phyloP scores from a whole-genome alignment of 2,888 invertebrate species.

The Stenchaetothrips biformis region DNA sequence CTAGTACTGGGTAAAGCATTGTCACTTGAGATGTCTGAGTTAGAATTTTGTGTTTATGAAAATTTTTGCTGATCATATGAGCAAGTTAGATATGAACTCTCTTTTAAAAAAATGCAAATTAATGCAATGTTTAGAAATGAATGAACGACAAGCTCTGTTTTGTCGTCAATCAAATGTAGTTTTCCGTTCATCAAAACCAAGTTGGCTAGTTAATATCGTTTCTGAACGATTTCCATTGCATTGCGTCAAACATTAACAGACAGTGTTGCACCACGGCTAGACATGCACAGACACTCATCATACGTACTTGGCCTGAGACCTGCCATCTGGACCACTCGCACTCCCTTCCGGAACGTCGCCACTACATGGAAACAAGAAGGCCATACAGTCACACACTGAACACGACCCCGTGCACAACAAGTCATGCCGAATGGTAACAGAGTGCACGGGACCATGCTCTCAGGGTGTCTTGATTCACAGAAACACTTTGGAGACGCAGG shows the following conservation, averaged over 20 bases:
- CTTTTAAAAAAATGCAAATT: too few relatives aligned
- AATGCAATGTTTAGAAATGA: too few relatives aligned
- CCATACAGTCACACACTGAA: conserved; percentile 29
- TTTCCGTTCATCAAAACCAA: too few relatives aligned
- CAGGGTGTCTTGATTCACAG: neutral
- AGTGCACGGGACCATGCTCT: conserved; percentile 5
- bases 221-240: too few relatives aligned
- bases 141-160: too few relatives aligned
- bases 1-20: neutral
- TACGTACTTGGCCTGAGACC: conserved; percentile 95
- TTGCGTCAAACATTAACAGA: neutral
- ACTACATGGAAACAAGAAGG: conserved; percentile 55
- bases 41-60: neutral
- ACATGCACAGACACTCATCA: conserved; percentile 37
- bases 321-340: conserved; percentile 97
- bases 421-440: conserved; percentile 14
- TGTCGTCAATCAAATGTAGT: too few relatives aligned
- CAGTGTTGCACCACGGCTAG: conserved; percentile 30
- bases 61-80: too few relatives aligned
- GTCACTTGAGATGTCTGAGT: neutral
- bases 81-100: too few relatives aligned
- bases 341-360: conserved; percentile 99
- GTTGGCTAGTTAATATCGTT: too few relatives aligned
- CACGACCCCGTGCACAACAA: neutral
- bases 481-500: conserved; percentile 15